Conservation (phyloP, 2,113 vertebrate genomes). For the Ophiodon elongatus region DNA sequence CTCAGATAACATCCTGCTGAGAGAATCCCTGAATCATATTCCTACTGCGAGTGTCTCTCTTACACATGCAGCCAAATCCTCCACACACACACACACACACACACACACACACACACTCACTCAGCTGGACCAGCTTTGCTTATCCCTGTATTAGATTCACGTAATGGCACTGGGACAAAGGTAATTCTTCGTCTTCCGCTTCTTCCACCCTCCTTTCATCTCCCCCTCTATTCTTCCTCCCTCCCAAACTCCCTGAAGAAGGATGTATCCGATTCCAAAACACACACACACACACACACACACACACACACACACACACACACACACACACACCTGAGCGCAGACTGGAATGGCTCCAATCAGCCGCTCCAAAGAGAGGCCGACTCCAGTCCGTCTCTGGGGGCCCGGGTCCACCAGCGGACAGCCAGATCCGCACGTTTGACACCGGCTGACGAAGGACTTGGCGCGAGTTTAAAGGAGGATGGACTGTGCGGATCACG, state of each 20-base stretch:
- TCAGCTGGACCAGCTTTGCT: too few species aligned
- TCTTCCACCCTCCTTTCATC: constrained; percentile 72
- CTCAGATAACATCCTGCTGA: constrained; percentile 54
- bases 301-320: too few species aligned
- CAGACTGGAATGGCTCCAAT: constrained; percentile 59
- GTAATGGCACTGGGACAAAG: constrained; percentile 66
- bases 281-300: not conserved
- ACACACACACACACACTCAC: constrained; percentile 9
- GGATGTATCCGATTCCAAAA: constrained; percentile 66
- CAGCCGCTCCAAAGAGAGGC: constrained; percentile 50
- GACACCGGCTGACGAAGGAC: constrained; percentile 64
- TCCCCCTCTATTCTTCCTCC: constrained; percentile 56
- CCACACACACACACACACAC: constrained; percentile 22
- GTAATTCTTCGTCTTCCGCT: constrained; percentile 66
- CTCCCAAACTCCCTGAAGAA: constrained; percentile 47
- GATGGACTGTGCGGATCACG: constrained; percentile 46
- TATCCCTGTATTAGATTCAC: constrained; percentile 71
- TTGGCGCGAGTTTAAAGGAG: constrained; percentile 71
- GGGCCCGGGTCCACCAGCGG: constrained; percentile 39
- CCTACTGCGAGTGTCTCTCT: constrained; percentile 25
- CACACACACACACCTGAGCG: constrained; percentile 59
- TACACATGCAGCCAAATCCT: constrained; percentile 56
- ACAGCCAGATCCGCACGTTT: constrained; percentile 51
- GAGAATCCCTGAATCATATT: constrained; percentile 57
- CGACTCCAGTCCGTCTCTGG: constrained; percentile 53